A percentile compares a stretch with the other conserved stretches of the same genome.
Evolutionary conservation across 2,113 vertebrate species (phyloP).

Genomic region (Parotia lawesii): DNA sequence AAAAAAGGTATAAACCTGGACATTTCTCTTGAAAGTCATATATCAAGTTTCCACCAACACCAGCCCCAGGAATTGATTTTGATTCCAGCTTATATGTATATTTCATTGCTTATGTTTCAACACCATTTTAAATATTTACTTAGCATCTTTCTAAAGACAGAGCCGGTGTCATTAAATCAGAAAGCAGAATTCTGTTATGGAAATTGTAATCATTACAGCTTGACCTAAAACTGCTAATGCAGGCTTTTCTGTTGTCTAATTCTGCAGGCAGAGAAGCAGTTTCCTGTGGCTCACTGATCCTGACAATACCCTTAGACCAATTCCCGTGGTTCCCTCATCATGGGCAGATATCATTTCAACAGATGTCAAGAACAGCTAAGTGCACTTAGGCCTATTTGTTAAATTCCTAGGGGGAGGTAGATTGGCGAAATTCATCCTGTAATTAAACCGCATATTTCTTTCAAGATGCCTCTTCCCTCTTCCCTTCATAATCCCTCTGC

Average conservation of each 20-base stretch:
- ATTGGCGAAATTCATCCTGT: slow-evolving; percentile 73
- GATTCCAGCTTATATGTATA: background rate
- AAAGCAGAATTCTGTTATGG: background rate
- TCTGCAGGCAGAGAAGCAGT: slow-evolving; percentile 29
- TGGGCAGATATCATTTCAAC: slow-evolving; percentile 74
- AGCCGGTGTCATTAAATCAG: background rate
- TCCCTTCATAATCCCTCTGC: slow-evolving; percentile 64
- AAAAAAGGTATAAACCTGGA: background rate
- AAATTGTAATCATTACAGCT: background rate
- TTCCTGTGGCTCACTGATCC: slow-evolving; percentile 59
- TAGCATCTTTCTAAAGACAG: background rate
- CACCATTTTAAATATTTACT: background rate
- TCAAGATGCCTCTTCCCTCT: slow-evolving; percentile 53
- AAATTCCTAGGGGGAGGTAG: slow-evolving; percentile 72
- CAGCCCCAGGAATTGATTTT: background rate
- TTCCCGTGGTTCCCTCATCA: slow-evolving; percentile 66
- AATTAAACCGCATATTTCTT: slow-evolving; percentile 81
- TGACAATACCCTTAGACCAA: slow-evolving; percentile 55
- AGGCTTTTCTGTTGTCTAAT: slow-evolving; percentile 34
- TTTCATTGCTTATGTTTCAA: background rate
- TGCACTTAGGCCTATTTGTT: slow-evolving; percentile 80
- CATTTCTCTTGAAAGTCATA: background rate
- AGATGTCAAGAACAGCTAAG: slow-evolving; percentile 76
- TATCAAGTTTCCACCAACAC: background rate
- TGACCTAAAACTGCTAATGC: slow-evolving; percentile 41